Conservation (phyloP, 2,113 vertebrate species). For the Bungarus multicinctus region DNA sequence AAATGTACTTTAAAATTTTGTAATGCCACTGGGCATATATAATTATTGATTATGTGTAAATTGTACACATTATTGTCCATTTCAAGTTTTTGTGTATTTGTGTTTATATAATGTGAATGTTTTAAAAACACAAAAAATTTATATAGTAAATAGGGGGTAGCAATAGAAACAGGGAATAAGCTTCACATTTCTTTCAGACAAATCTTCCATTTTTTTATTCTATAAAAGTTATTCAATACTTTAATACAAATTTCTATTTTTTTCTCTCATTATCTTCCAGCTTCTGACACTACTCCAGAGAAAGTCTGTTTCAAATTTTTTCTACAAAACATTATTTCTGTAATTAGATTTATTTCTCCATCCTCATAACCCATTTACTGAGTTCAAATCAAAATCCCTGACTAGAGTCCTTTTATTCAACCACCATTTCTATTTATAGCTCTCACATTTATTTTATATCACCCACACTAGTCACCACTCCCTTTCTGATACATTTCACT, state of each 20-base stretch:
- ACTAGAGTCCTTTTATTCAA: background rate
- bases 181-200: background rate
- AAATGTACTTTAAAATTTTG: background rate
- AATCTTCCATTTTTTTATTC: background rate
- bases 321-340: background rate
- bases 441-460: background rate
- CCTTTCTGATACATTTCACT: background rate
- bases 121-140: background rate
- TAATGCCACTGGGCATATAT: background rate
- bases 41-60: background rate
- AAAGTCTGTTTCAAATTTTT: background rate
- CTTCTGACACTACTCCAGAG: background rate
- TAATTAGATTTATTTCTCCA: background rate
- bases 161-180: too few species aligned
- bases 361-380: background rate
- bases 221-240: background rate
- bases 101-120: background rate
- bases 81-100: background rate
- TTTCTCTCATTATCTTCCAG: background rate
- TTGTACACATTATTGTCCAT: conserved; percentile 28
- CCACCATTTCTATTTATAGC: background rate
- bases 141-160: background rate
- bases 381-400: background rate
- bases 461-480: background rate
- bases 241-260: background rate